Conservation (phyloP, 1,140 invertebrate genomes). For the Drosophila asahinai region DNA sequence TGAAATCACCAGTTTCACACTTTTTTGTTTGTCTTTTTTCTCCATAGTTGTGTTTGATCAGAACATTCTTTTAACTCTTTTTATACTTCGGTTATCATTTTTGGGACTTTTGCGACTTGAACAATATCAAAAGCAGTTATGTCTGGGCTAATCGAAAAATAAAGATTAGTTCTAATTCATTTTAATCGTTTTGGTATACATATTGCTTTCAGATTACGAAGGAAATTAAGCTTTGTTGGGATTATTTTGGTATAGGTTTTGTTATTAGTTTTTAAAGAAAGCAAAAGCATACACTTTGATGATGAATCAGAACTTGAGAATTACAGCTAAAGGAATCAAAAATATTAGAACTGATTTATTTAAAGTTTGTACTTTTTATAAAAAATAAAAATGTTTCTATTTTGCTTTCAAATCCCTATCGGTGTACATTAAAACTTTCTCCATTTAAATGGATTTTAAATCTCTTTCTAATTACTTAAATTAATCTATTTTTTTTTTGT, state of each 20-base stretch:
- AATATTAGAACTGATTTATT: no score
- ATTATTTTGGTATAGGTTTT: neutral
- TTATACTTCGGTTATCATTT: neutral
- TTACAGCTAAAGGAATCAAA: no score
- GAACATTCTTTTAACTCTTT: conserved; percentile 7
- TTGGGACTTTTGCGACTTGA: conserved; percentile 2
- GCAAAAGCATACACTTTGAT: neutral
- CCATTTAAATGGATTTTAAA: neutral
- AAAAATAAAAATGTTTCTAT: no score
- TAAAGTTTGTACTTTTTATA: no score
- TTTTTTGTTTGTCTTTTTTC: conserved; percentile 18
- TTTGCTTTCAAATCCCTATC: neutral
- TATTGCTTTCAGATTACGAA: neutral
- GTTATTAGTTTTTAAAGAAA: neutral
- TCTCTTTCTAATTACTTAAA: neutral
- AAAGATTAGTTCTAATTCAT: neutral
- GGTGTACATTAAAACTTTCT: neutral
- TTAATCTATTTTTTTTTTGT: neutral
- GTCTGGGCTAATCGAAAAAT: neutral
- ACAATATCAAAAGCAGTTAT: conserved; percentile 3
- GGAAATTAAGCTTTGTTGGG: neutral
- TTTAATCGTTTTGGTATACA: neutral
- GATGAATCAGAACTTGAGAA: no score
- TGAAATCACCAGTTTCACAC: conserved; percentile 46
- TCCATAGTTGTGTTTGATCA: conserved; percentile 15